A percentile compares a stretch with the other conserved stretches of the same genome.
phyloP scores from a whole-genome alignment of 2,797 vertebrate species.

The Halcyon smyrnensis region DNA sequence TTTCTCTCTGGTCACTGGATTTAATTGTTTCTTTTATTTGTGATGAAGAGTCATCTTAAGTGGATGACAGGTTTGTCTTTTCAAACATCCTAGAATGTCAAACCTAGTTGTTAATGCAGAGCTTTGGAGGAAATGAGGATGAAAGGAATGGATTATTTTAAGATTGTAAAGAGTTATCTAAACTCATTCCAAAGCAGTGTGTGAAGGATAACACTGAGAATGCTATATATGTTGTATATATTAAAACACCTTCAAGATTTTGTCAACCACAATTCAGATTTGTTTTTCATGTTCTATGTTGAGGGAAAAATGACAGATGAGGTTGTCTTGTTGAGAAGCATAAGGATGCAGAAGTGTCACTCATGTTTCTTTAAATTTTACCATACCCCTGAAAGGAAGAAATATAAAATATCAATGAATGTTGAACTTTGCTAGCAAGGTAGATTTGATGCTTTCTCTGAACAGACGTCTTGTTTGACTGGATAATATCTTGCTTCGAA shows the following conservation, averaged over 20 bases:
- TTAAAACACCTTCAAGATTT: neutral
- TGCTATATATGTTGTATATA: neutral
- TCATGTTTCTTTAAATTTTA: conserved; percentile 14
- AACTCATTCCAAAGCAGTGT: neutral
- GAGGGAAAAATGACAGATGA: neutral
- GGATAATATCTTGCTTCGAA: conserved; percentile 39
- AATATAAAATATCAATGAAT: conserved; percentile 41
- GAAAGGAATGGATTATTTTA: neutral
- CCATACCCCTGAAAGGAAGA: neutral
- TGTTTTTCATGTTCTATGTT: neutral
- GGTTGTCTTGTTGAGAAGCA: neutral
- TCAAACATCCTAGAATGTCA: neutral
- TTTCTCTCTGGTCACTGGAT: neutral
- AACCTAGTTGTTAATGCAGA: neutral
- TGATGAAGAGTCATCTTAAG: neutral
- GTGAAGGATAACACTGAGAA: neutral
- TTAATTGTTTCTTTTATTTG: neutral
- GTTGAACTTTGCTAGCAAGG: conserved; percentile 39
- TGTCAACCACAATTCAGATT: neutral
- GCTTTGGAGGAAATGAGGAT: neutral
- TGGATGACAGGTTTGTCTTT: neutral
- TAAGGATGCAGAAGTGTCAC: neutral
- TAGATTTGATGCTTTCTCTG: conserved; percentile 44
- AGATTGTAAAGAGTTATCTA: neutral
- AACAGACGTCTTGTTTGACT: conserved; percentile 69